Percentiles rank a stretch among this genome's conserved stretches.
These are phyloP conservation scores for Philereme transversata DNA, from an alignment of 2,888 invertebrate genomes.

Conservation along the genomic window DNA sequence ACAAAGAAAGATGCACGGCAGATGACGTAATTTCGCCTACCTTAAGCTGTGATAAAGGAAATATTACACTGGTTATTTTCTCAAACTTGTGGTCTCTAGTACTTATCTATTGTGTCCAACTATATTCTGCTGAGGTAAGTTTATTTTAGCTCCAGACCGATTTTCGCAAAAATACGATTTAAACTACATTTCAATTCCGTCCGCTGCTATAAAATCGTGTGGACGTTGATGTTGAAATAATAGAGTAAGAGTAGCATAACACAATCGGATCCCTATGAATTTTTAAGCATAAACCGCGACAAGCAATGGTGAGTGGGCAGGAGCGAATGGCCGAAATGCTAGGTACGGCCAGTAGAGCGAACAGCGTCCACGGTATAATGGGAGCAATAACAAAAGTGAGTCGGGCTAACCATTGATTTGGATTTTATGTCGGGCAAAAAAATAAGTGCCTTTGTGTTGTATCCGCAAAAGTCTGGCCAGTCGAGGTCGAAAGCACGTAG, in stretches of 20 bases:
- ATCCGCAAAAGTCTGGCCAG: constrained; percentile 69
- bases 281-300: constrained; percentile 57
- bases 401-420: constrained; percentile 80
- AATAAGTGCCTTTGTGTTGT: constrained; percentile 71
- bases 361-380: constrained; percentile 66
- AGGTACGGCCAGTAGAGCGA: constrained; percentile 52
- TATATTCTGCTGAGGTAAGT: constrained; percentile 45
- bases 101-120: constrained; percentile 54
- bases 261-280: constrained; percentile 54
- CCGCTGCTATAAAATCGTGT: neutral
- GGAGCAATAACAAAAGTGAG: constrained; percentile 79
- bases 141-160: constrained; percentile 24
- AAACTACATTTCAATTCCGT: neutral
- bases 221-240: neutral
- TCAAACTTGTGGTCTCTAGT: constrained; percentile 52
- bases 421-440: constrained; percentile 73
- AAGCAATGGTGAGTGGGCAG: constrained; percentile 48
- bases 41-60: constrained; percentile 54
- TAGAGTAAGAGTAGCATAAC: constrained; percentile 7
- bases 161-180: neutral
- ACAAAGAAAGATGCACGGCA: constrained; percentile 61
- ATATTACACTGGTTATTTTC: constrained; percentile 50
- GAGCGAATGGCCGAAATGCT: constrained; percentile 56
- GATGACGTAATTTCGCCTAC: constrained; percentile 70
- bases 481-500: constrained; percentile 61